Percentiles rank a stretch among this genome's conserved stretches.
Conservation (phyloP, 2,797 vertebrate genomes). For the Cryptoprocta ferox region DNA sequence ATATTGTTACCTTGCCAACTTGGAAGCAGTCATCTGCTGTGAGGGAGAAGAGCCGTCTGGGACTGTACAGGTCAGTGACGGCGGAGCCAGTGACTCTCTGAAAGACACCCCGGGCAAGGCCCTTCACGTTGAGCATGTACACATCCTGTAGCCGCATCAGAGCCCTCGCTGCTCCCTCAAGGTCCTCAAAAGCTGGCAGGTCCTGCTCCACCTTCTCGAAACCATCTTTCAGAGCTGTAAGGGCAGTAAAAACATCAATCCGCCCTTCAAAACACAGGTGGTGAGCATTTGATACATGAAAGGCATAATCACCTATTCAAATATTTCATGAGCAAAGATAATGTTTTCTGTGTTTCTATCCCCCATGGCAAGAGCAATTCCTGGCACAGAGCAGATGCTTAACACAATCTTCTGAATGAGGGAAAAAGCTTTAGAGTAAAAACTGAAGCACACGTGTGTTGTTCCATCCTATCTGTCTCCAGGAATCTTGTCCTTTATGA, state of each 20-base stretch:
- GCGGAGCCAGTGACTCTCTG: constrained; percentile 83
- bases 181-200: constrained; percentile 92
- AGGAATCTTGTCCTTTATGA: neutral
- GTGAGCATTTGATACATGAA: neutral
- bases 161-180: constrained; percentile 92
- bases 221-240: constrained; percentile 90
- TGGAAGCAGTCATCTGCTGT: constrained; percentile 96
- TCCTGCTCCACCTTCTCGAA: constrained; percentile 88
- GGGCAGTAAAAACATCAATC: neutral
- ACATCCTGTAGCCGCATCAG: constrained; percentile 97
- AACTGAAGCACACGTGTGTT: neutral
- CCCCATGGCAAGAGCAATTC: neutral
- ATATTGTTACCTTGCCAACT: constrained; percentile 92
- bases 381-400: neutral
- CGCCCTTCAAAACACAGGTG: neutral
- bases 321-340: neutral
- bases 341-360: neutral
- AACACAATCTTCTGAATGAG: neutral
- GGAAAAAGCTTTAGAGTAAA: neutral
- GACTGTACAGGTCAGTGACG: constrained; percentile 87
- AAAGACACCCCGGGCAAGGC: constrained; percentile 91
- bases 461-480: neutral
- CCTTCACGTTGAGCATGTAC: constrained; percentile 91
- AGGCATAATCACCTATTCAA: neutral
- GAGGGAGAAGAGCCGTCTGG: constrained; percentile 85